A percentile compares a stretch with the other conserved stretches of the same genome.
Evolutionary conservation across 1,140 invertebrate genomes (phyloP).

Genomic region (Procambarus virginalis): DNA sequence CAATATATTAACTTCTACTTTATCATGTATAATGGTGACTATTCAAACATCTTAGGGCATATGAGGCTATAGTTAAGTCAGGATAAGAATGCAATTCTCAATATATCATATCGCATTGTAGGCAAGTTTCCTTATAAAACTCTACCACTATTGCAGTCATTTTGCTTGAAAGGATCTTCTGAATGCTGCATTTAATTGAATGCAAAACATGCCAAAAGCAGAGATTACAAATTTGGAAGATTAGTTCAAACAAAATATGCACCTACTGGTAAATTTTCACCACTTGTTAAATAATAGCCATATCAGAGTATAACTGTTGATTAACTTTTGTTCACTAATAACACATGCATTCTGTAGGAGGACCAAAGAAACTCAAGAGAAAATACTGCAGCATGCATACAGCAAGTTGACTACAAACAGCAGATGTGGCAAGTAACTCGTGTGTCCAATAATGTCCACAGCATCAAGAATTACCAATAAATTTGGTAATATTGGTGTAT

Average conservation of each 20-base stretch:
- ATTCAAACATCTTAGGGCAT: constrained; percentile 29
- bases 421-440: constrained; percentile 50
- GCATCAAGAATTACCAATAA: constrained; percentile 39
- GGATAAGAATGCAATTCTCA: constrained; percentile 44
- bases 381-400: constrained; percentile 57
- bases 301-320: not conserved
- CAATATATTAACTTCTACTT: constrained; percentile 19
- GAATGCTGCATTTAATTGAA: constrained; percentile 37
- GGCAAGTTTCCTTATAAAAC: constrained; percentile 7
- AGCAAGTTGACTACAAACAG: constrained; percentile 64
- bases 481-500: constrained; percentile 26
- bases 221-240: constrained; percentile 1
- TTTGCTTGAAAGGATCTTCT: constrained; percentile 39
- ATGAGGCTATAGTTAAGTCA: constrained; percentile 38
- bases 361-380: not conserved
- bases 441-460: constrained; percentile 58
- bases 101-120: constrained; percentile 19
- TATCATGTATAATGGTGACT: constrained; percentile 34
- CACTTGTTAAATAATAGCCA: not conserved
- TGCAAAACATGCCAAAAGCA: constrained; percentile 43
- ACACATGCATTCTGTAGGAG: constrained; percentile 20
- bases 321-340: not conserved
- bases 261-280: not conserved
- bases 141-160: constrained; percentile 42
- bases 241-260: constrained; percentile 1